These are phyloP conservation scores for Varanus komodoensis DNA, from an alignment of 2,113 vertebrate genomes.

Conservation along the genomic window DNA sequence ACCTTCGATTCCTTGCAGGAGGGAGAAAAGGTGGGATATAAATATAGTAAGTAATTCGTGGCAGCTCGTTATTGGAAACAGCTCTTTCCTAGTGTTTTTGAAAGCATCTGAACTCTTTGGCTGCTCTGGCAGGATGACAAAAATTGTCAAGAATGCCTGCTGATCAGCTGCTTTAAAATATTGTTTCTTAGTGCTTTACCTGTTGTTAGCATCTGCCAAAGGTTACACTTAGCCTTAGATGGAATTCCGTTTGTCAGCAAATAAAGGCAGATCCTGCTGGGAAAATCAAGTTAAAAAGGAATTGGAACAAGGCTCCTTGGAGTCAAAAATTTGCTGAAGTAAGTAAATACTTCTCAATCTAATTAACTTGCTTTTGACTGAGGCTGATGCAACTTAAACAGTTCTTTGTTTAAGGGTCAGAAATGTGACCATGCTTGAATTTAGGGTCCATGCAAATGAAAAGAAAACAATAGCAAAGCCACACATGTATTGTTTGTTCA, in stretches of 20 bases:
- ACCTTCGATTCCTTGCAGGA: no score
- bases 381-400: slow-evolving; percentile 28
- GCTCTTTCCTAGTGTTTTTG: neutral
- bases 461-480: neutral
- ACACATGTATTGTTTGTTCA: neutral
- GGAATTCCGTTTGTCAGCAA: slow-evolving; percentile 27
- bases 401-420: slow-evolving; percentile 3
- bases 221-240: slow-evolving; percentile 12
- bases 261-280: slow-evolving; percentile 39
- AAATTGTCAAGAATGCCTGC: slow-evolving; percentile 20
- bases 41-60: neutral
- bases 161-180: slow-evolving; percentile 40
- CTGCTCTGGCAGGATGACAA: slow-evolving; percentile 18
- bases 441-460: neutral
- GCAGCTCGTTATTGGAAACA: neutral
- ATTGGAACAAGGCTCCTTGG: slow-evolving; percentile 21
- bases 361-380: slow-evolving; percentile 22
- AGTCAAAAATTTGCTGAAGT: slow-evolving; percentile 1
- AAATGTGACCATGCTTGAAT: neutral
- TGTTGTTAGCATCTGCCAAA: slow-evolving; percentile 42
- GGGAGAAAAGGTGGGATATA: no score
- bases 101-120: neutral
- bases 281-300: slow-evolving; percentile 39
- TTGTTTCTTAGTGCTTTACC: slow-evolving; percentile 42
- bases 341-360: slow-evolving; percentile 28